phyloP scores from a whole-genome alignment of 1,140 invertebrate genomes.

The Drosophila punjabiensis region DNA sequence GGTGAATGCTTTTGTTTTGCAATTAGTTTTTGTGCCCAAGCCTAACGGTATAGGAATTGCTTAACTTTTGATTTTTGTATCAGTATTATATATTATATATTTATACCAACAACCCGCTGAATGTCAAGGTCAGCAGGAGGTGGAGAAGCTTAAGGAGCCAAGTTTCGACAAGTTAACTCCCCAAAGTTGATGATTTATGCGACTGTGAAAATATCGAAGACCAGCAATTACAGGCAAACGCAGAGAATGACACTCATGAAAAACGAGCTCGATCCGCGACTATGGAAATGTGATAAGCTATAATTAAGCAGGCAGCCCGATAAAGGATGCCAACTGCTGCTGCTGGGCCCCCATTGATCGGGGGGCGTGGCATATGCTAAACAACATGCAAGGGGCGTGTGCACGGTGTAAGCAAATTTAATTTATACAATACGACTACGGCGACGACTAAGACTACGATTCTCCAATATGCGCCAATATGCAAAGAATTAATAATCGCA shows the following conservation, averaged over 20 bases:
- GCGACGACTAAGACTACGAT: background rate
- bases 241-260: constrained; percentile 78
- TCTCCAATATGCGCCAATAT: constrained; percentile 49
- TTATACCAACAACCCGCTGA: background rate
- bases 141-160: background rate
- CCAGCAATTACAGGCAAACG: constrained; percentile 28
- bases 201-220: constrained; percentile 57
- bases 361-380: constrained; percentile 81
- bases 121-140: constrained; percentile 51
- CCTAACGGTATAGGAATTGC: constrained; percentile 49
- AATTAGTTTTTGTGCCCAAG: constrained; percentile 62
- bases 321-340: constrained; percentile 53
- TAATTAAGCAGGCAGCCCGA: constrained; percentile 70
- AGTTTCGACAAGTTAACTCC: constrained; percentile 15
- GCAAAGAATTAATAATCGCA: constrained; percentile 83
- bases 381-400: constrained; percentile 84
- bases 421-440: constrained; percentile 72
- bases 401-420: constrained; percentile 79
- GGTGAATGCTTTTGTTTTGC: constrained; percentile 55
- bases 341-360: constrained; percentile 6
- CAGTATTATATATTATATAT: background rate
- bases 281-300: constrained; percentile 85
- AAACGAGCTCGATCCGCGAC: constrained; percentile 77
- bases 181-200: constrained; percentile 65
- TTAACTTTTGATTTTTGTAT: constrained; percentile 1